Base-by-base conservation (phyloP, 2,113 vertebrate species). In the Sakesphorus luctuosus region DNA sequence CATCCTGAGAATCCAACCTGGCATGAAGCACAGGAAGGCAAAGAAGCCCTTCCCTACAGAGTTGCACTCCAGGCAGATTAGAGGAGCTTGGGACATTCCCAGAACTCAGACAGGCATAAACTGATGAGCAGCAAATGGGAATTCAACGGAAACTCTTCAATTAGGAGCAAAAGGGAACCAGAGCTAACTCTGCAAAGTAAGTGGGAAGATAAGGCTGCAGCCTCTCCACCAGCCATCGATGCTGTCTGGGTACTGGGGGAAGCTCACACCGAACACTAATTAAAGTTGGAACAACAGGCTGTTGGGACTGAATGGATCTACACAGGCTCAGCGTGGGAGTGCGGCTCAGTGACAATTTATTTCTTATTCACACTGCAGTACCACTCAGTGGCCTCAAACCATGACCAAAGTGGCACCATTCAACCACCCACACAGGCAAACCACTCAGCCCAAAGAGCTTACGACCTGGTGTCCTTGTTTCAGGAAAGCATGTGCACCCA, bases 51-150 rank as follows among this genome's bases (percentile, higher is more conserved):
- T 72, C 78, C 78, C 71, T 50, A 55, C 1, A 36, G 56, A 78
- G n/a, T 33, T 5, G 0, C 4, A 6, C 50, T 80, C 44, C 67
- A 56, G 40, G 28, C 1, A 0, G 44, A 62, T 13, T 15, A 85
- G 55, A 68, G 28, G 31, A 49, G 13, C n/a, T 58, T 7, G 1
- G 3, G 1, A 40, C 8, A 16, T 13, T n/a, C 80, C 36, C n/a
- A 80, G 72, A 77, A 50, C 47, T 90, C 1, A 0, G 24, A 31
- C 33, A 65, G 47, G 31, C 28, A 10, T 9, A 65, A n/a, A 36
- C 0, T 5, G 9, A 52, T 18, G 21, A 1, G 5, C 0, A 0
- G 15, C 25, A 20, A 76, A 33, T 4, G 10, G 49, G 33, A 93
- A 63, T 46, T 53, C 49, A 74, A 86, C 1, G 3, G 36, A 33